Evolutionary conservation across 2,888 invertebrate species (phyloP), one percentile per base, ranked within the genome.

Genomic region (Macrophya alboannulata): DNA sequence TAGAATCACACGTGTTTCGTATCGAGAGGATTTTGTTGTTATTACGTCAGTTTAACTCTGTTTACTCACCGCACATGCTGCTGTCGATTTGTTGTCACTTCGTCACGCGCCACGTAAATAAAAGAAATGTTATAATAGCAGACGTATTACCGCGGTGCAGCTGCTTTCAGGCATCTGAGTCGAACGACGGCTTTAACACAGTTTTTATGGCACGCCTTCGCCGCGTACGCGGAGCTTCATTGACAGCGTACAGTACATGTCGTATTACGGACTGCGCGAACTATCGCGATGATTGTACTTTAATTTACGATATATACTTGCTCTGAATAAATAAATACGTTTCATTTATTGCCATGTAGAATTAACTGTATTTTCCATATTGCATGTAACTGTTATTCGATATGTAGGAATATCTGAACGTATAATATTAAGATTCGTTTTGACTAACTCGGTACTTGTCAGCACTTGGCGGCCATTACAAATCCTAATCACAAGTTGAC

Each of bases 141-240:
- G 21, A 40, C 59, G 81, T 81, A 62, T 85, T 84, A 87, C 87
- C 88, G 81, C 71, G 12, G 37, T 83, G 86, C 84, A 87, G 88
- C 88, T n/a, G n/a, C 87, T 86, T 81, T 86, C 77, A 86, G 88
- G 84, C 86, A 87, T 87, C 89, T 89, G 89, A 89, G 87, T 86
- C 79, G 82, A 83, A 74, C 84, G 77, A 86, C 74, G 86, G 83
- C 68, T 83, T 85, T 85, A 37, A 43, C 87, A 86, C 84, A 43
- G 87, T 86, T 89, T 89, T 89, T 89, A 89, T 89, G 86, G 79
- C 85, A 85, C 86, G 81, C 86, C 86, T 85, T 77, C 85, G 71
- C 85, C 55, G 68, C 79, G 62, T 74, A 84, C 79, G 55, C 81
- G 77, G 59, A 21, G 65, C 76, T 74, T 84, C 87, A 79, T 68